Evolutionary conservation across 2,113 vertebrate genomes (phyloP), one percentile per base, ranked within the genome.

Genomic region (Sylvietta virens): DNA sequence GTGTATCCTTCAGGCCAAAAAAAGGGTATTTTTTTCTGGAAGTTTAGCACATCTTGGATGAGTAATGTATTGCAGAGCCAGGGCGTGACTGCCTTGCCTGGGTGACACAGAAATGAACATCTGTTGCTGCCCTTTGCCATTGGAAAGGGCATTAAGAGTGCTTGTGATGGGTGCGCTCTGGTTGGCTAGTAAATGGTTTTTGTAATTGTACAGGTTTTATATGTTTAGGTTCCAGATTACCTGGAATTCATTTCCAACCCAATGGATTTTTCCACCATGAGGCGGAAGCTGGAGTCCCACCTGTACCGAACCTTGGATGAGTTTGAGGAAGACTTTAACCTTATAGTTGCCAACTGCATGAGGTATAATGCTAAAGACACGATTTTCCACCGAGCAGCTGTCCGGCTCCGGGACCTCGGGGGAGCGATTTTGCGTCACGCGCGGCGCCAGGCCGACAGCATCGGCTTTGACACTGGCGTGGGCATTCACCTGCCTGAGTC

Each of bases 201-300:
- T 98, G 98, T 98, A 98, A 98, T 98, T 98, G 98, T 98, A 98
- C 98, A 98, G 98, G 98, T 98, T 98, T 98, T 98, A 98, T 98
- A 98, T 98, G 97, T 97, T 96, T 98, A 99, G 99, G 99, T 99
- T 94, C 99, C 99, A 96, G 99, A 99, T 98, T 99, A 99, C 97
- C 97, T 99, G 98, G 99, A 99, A 98, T 99, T 99, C 97, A 98
- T 99, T 98, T 98, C 98, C 96, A 98, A 99, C 93, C 99, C 99
- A 93, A 99, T 99, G 99, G 99, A 99, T 98, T 99, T 99, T 98
- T 98, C 99, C 97, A 99, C 99, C 86, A 99, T 99, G 98, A 98
- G 98, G 95, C 97, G 97, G 95, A 99, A 99, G 97, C 97, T 99
- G 97, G 99, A 99, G 94, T 98, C 98, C 88, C 99, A 99, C 83